Evolutionary conservation across 1,140 invertebrate genomes (phyloP).

Genomic region (Cydia splendana): DNA sequence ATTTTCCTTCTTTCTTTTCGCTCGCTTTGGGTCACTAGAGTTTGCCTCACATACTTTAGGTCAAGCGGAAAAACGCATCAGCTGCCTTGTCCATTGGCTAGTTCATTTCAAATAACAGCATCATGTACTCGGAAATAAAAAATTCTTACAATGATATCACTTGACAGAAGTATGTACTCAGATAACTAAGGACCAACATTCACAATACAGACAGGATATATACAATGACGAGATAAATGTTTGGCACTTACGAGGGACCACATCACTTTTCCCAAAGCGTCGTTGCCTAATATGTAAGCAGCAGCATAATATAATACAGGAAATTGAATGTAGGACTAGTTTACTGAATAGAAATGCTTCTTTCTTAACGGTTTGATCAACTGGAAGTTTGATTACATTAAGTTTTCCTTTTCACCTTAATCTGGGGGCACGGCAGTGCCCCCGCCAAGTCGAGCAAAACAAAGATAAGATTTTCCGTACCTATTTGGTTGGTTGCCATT

Average conservation of each 20-base stretch:
- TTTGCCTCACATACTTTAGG: no score
- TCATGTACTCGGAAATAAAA: not conserved
- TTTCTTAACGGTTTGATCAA: not conserved
- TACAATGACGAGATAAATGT: slow-evolving; percentile 19
- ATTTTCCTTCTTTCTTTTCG: no score
- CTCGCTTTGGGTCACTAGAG: no score
- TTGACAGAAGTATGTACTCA: not conserved
- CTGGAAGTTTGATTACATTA: no score
- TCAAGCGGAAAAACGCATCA: not conserved
- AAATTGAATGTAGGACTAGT: slow-evolving; percentile 15
- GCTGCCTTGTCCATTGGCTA: not conserved
- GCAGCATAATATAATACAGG: slow-evolving; percentile 1
- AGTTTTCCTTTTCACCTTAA: no score
- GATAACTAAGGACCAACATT: not conserved
- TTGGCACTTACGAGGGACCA: slow-evolving; percentile 24
- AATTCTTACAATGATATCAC: not conserved
- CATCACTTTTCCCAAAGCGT: not conserved
- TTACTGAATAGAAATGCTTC: not conserved
- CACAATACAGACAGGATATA: slow-evolving; percentile 1
- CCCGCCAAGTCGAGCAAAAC: no score
- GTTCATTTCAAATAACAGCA: not conserved
- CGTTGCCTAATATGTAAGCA: slow-evolving; percentile 11
- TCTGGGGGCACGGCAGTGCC: no score
- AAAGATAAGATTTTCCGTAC: no score
- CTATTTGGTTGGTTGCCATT: no score